Conservation (phyloP, 53 echinoderm and acorn worm genomes). For the Paracentrotus lividus region DNA sequence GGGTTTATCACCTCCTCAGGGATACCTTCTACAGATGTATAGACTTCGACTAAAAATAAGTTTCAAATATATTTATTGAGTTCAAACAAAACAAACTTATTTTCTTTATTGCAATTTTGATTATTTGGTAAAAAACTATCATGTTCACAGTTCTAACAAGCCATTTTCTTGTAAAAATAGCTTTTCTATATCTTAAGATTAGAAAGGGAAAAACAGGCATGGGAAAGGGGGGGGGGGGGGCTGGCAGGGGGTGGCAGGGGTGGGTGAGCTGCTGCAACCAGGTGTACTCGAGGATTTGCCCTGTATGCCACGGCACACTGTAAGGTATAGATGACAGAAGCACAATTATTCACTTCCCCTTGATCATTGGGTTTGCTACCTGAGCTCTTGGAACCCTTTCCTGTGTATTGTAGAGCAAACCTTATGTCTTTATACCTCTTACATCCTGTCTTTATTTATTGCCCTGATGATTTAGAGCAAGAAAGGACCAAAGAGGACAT, state of each 20-base stretch:
- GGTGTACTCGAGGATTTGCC: background rate
- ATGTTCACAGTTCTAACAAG: background rate
- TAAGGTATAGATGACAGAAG: conserved; percentile 20
- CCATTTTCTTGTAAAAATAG: background rate
- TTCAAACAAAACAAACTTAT: background rate
- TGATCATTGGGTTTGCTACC: background rate
- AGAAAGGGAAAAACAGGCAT: too few species aligned
- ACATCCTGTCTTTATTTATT: background rate
- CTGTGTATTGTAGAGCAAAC: conserved; percentile 3
- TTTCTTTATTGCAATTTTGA: background rate
- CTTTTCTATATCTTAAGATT: too few species aligned
- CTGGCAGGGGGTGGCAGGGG: background rate
- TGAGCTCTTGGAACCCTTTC: conserved; percentile 27
- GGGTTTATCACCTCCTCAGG: background rate
- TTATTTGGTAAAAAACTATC: background rate
- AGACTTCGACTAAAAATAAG: background rate
- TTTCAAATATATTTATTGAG: background rate
- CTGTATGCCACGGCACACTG: background rate
- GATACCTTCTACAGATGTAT: background rate
- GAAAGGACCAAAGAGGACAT: conserved; percentile 30
- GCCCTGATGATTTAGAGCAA: background rate
- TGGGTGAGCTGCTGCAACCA: background rate
- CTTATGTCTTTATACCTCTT: background rate
- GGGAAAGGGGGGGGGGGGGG: too few species aligned
- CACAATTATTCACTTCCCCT: conserved; percentile 34